Evolutionary conservation across 1,140 invertebrate species (phyloP).

Genomic region (Drosophila burlai): DNA sequence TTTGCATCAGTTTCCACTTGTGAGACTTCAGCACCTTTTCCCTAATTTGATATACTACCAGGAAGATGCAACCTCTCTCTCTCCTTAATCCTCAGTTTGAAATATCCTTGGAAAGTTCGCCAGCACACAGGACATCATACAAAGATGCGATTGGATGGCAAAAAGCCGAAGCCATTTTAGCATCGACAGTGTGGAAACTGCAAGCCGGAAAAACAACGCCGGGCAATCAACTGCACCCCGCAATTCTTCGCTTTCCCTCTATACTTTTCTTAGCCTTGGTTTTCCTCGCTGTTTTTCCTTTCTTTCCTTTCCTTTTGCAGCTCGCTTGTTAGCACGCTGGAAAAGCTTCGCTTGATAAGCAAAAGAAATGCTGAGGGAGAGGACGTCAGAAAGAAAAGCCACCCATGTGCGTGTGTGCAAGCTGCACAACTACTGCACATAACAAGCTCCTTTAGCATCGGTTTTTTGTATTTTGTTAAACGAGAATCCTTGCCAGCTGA

Average conservation of each 20-base stretch:
- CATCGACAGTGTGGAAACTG: slow-evolving; percentile 88
- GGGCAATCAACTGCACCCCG: slow-evolving; percentile 51
- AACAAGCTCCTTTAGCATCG: slow-evolving; percentile 56
- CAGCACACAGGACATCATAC: slow-evolving; percentile 5
- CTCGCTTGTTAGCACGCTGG: slow-evolving; percentile 44
- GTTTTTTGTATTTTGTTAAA: slow-evolving; percentile 10
- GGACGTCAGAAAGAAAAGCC: not conserved
- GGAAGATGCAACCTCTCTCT: not conserved
- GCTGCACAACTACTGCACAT: slow-evolving; percentile 50
- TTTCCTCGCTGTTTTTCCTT: slow-evolving; percentile 1
- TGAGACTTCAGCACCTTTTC: not conserved
- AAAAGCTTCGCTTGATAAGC: slow-evolving; percentile 64
- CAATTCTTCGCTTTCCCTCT: not conserved
- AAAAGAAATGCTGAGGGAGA: slow-evolving; percentile 44
- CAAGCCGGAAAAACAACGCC: slow-evolving; percentile 58
- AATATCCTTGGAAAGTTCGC: slow-evolving; percentile 2
- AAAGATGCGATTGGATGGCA: slow-evolving; percentile 1
- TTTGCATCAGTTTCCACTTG: not conserved
- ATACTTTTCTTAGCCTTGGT: slow-evolving; percentile 2
- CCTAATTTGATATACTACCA: slow-evolving; percentile 4
- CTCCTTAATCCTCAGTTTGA: not conserved
- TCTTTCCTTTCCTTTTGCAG: slow-evolving; percentile 7
- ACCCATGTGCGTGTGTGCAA: slow-evolving; percentile 24
- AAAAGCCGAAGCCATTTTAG: slow-evolving; percentile 82
- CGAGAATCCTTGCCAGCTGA: slow-evolving; percentile 40